Percentiles rank a stretch among this genome's conserved stretches.
phyloP scores from a whole-genome alignment of 2,113 vertebrate genomes.

The Calidris pygmaea region DNA sequence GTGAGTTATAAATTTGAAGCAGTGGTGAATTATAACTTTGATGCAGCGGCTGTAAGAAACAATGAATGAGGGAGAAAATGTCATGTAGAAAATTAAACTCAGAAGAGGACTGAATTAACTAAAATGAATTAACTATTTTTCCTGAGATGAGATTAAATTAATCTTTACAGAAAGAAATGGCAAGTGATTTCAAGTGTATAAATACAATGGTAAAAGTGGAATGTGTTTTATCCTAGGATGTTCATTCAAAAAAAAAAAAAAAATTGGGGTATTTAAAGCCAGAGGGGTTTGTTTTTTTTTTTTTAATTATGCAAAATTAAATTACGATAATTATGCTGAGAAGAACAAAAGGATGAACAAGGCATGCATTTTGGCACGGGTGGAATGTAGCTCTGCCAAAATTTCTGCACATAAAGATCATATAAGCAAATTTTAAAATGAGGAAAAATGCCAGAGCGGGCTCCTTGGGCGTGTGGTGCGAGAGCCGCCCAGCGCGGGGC shows the following conservation, averaged over 20 bases:
- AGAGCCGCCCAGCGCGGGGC: rapidly evolving
- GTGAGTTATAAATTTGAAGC: not conserved
- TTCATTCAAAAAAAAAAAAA: not conserved
- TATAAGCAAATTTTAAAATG: not conserved
- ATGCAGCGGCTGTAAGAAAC: not conserved
- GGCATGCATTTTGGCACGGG: not conserved
- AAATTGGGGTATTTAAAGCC: not conserved
- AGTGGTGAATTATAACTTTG: not conserved
- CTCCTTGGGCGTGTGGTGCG: rapidly evolving
- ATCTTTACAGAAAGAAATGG: not conserved
- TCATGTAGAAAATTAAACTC: not conserved
- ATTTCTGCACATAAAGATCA: not conserved
- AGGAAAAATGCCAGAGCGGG: rapidly evolving
- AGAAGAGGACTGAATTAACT: not conserved
- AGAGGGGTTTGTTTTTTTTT: not conserved
- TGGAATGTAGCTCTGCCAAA: not conserved
- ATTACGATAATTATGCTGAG: not conserved
- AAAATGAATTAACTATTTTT: not conserved
- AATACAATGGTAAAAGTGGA: not conserved
- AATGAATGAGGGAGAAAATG: not conserved
- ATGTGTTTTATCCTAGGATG: not conserved
- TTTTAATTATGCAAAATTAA: not conserved
- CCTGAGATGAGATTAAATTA: not conserved
- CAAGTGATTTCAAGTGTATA: not conserved
- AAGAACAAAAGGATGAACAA: not conserved